phyloP scores from a whole-genome alignment of 2,113 vertebrate species.

The Psettodes erumei region DNA sequence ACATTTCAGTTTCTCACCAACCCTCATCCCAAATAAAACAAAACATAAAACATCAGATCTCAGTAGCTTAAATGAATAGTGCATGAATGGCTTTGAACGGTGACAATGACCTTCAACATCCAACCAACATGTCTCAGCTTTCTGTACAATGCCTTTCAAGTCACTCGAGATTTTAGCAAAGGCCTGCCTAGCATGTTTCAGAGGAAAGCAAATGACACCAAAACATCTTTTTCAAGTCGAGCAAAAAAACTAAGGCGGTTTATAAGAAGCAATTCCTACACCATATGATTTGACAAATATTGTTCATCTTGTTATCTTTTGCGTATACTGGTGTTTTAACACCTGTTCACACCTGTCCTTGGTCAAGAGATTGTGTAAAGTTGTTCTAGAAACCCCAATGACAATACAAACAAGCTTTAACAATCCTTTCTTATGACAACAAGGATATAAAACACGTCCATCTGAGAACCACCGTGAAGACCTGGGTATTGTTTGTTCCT shows the following conservation, averaged over 20 bases:
- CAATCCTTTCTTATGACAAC: slow-evolving; percentile 85
- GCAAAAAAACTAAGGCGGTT: slow-evolving; percentile 88
- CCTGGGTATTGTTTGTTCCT: slow-evolving; percentile 87
- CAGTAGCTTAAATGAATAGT: slow-evolving; percentile 91
- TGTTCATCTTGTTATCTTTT: slow-evolving; percentile 82
- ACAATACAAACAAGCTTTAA: slow-evolving; percentile 87
- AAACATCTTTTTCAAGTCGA: slow-evolving; percentile 85
- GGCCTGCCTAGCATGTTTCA: slow-evolving; percentile 85
- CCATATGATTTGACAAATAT: slow-evolving; percentile 86
- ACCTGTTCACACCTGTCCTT: slow-evolving; percentile 77
- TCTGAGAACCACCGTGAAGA: slow-evolving; percentile 90
- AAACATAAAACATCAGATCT: slow-evolving; percentile 75
- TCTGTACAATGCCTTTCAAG: slow-evolving; percentile 81
- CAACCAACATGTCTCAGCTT: slow-evolving; percentile 81
- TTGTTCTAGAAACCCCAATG: slow-evolving; percentile 83
- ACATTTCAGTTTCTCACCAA: slow-evolving; percentile 62
- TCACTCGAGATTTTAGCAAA: slow-evolving; percentile 84
- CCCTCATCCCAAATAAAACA: slow-evolving; percentile 70
- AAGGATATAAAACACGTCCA: slow-evolving; percentile 88
- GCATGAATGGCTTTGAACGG: slow-evolving; percentile 86
- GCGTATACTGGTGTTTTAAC: slow-evolving; percentile 68
- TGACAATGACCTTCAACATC: slow-evolving; percentile 78
- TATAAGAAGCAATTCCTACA: slow-evolving; percentile 87
- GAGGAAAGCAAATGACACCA: slow-evolving; percentile 91
- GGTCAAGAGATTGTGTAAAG: slow-evolving; percentile 79